A percentile compares a stretch with the other conserved stretches of the same genome.
Conservation (phyloP, 2,888 invertebrate species). For the Minunthozetes semirufus region DNA sequence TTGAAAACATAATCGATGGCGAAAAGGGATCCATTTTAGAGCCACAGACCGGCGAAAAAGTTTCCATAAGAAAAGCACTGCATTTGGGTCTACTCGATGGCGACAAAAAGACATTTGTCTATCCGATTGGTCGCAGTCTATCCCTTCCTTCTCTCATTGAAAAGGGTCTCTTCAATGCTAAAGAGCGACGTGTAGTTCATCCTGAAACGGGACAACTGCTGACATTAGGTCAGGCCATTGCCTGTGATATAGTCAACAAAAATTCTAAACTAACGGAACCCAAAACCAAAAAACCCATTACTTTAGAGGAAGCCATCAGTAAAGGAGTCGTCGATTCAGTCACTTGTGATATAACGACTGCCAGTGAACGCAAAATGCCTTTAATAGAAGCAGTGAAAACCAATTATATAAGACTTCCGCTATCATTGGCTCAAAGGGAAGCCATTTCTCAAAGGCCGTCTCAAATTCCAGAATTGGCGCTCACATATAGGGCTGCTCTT, state of each 20-base stretch:
- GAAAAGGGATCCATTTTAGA: constrained; percentile 71
- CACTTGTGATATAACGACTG: constrained; percentile 44
- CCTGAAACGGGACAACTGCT: constrained; percentile 75
- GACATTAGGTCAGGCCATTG: constrained; percentile 72
- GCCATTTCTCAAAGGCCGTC: constrained; percentile 28
- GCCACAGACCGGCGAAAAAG: constrained; percentile 67
- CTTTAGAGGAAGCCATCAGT: constrained; percentile 60
- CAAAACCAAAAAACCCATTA: constrained; percentile 60
- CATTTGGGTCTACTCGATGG: constrained; percentile 72
- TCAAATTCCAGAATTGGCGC: constrained; percentile 44
- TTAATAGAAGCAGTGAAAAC: constrained; percentile 42
- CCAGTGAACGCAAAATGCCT: constrained; percentile 42
- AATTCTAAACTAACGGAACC: constrained; percentile 61
- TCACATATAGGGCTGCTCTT: constrained; percentile 50
- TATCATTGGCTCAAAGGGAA: constrained; percentile 41
- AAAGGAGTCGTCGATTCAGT: constrained; percentile 48
- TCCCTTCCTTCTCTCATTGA: constrained; percentile 74
- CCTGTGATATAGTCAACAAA: constrained; percentile 61
- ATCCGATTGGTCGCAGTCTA: constrained; percentile 71
- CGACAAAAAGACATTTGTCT: constrained; percentile 62
- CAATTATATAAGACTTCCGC: constrained; percentile 1
- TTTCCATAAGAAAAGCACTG: constrained; percentile 77
- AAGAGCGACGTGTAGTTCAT: constrained; percentile 68
- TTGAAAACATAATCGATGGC: constrained; percentile 63
- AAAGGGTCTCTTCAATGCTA: constrained; percentile 73